phyloP scores from a whole-genome alignment of 1,140 invertebrate species.

The Hesperophylax magnus region DNA sequence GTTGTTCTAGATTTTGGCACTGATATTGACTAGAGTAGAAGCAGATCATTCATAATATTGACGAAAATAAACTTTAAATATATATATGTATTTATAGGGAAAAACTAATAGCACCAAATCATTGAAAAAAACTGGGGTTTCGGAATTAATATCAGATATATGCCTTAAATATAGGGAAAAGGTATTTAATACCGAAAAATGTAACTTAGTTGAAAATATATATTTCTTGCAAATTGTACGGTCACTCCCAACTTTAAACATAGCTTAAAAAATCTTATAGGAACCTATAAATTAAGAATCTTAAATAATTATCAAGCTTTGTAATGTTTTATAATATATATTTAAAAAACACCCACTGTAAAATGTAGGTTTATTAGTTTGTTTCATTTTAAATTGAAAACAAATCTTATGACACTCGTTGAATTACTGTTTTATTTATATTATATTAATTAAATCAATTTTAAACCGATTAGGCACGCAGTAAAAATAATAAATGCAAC shows the following conservation, averaged over 20 bases:
- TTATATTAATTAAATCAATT: no score
- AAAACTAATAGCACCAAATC: slow-evolving; percentile 15
- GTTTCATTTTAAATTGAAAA: no score
- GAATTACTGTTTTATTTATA: no score
- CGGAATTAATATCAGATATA: background rate
- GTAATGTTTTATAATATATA: slow-evolving; percentile 7
- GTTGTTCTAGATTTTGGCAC: background rate
- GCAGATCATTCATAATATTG: background rate
- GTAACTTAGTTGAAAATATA: background rate
- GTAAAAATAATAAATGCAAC: slow-evolving; percentile 1
- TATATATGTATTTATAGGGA: no score
- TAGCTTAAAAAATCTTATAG: slow-evolving; percentile 22
- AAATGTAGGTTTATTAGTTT: no score
- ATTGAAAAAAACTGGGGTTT: background rate
- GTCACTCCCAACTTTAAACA: background rate
- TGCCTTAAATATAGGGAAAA: slow-evolving; percentile 30
- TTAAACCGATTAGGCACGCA: no score
- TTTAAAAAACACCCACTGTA: no score
- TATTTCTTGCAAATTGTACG: slow-evolving; percentile 4
- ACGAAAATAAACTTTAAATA: no score
- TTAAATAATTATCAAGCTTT: slow-evolving; percentile 18
- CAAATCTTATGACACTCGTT: background rate
- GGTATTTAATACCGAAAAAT: slow-evolving; percentile 33
- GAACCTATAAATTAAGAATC: slow-evolving; percentile 35
- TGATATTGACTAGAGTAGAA: slow-evolving; percentile 10